Evolutionary conservation across 2,888 invertebrate species (phyloP).

Genomic region (Sussaba pulchella): DNA sequence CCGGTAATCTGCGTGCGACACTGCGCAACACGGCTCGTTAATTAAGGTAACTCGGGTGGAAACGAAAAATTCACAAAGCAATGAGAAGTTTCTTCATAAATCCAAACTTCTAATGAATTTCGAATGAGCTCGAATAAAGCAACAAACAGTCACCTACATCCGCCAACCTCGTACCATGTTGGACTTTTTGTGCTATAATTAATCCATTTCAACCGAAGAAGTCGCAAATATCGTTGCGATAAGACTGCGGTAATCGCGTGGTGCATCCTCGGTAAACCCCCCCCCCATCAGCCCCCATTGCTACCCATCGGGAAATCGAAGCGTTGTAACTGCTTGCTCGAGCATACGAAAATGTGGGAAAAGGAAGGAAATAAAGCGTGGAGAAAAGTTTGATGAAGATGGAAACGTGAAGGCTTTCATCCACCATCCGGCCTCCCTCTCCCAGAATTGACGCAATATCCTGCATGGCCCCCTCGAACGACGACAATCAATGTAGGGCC

Average conservation of each 20-base stretch:
- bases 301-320: too few relatives aligned
- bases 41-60: not conserved
- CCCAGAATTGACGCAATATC: too few relatives aligned
- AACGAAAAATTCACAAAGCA: conserved; percentile 4
- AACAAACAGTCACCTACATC: not conserved
- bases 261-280: too few relatives aligned
- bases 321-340: not conserved
- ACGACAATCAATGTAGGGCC: too few relatives aligned
- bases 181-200: not conserved
- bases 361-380: not conserved
- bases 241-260: not conserved
- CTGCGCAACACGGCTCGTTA: conserved; percentile 4
- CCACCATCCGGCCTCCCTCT: too few relatives aligned
- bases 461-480: too few relatives aligned
- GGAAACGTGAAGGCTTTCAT: too few relatives aligned
- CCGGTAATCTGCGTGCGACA: not conserved
- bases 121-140: not conserved
- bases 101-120: not conserved
- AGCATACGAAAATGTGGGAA: conserved; percentile 13
- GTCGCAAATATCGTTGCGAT: not conserved
- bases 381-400: not conserved
- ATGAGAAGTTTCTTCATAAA: not conserved
- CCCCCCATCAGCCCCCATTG: too few relatives aligned
- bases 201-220: not conserved
- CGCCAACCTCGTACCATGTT: too few relatives aligned